Base-by-base conservation (phyloP, 2,797 vertebrate genomes). In the Cynopterus sphinx region DNA sequence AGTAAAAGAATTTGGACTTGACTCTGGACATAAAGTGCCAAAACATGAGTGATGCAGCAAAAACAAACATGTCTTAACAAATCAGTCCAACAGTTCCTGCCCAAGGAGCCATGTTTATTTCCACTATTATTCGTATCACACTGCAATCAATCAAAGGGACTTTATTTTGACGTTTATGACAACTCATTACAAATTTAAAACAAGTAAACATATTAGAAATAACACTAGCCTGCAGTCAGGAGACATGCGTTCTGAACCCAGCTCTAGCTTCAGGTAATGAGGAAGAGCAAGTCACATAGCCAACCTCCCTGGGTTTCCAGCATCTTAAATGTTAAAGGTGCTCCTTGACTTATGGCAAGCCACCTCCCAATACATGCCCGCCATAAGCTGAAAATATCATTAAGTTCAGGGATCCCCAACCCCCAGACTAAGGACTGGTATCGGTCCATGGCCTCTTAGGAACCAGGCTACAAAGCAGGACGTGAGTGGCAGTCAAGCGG, bases 111-210 rank as follows among this genome's bases (percentile, higher is more conserved):
- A 73, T 68, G 83, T 96, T 97, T 92, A 78, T 6, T 73, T 94
- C 96, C 83, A 91, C 67, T 85, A 92, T 81, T 97, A 97, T 97
- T 90, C 91, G 95, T 79, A 77, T 91, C 91, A 90, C 63, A 95
- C 82, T 75, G 46, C 85, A 96, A 78, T 96, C 96, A 98, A 97
- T 97, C 85, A 97, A 63, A 95, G 95, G 96, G 0, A 93, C 59
- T 97, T 98, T 53, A 87, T 94, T 98, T 98, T 98, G 97, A 98
- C 96, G 96, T 96, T 97, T 98, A 87, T 93, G 96, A 94, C 96
- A 98, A 96, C 85, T 98, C 92, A 97, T 98, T 91, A 97, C 97
- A 98, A 97, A 98, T 98, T 97, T 98, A 98, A 98, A 97, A 94
- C 92, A 98, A 97, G 98, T 97, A 98, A 95, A 97, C 36, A 97